These are phyloP conservation scores for Ditula angustiorana DNA, from an alignment of 2,888 invertebrate genomes.

Conservation along the genomic window DNA sequence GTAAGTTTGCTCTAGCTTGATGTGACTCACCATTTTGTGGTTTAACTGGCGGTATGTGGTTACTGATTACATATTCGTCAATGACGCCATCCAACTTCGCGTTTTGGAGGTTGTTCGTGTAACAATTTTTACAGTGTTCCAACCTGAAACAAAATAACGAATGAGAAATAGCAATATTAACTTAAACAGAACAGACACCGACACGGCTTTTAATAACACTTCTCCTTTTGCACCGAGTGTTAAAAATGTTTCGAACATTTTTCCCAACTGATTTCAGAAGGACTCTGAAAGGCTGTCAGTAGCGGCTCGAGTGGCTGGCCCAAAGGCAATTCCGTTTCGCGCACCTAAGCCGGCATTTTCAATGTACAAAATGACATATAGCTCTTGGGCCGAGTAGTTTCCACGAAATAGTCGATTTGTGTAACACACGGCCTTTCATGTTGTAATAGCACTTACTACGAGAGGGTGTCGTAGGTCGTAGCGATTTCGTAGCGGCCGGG, in stretches of 20 bases:
- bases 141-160: slow-evolving; percentile 68
- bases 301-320: slow-evolving; percentile 11
- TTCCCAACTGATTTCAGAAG: background rate
- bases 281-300: slow-evolving; percentile 12
- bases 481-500: slow-evolving; percentile 3
- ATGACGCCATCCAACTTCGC: slow-evolving; percentile 77
- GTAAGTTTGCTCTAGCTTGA: slow-evolving; percentile 1
- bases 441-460: slow-evolving; percentile 8
- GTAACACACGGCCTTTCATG: slow-evolving; percentile 14
- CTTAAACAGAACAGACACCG: background rate
- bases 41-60: slow-evolving; percentile 77
- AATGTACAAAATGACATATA: slow-evolving; percentile 18
- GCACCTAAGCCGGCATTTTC: slow-evolving; percentile 12
- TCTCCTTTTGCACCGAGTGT: background rate
- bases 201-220: background rate
- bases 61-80: slow-evolving; percentile 82
- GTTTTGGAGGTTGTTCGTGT: slow-evolving; percentile 90
- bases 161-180: slow-evolving; percentile 8
- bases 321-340: slow-evolving; percentile 23
- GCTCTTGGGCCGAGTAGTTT: slow-evolving; percentile 22
- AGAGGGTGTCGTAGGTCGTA: slow-evolving; percentile 9
- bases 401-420: slow-evolving; percentile 17
- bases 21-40: slow-evolving; percentile 76
- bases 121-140: slow-evolving; percentile 90
- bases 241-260: background rate